Conservation (phyloP, 1,140 invertebrate species). For the Dermatophagoides farinae region DNA sequence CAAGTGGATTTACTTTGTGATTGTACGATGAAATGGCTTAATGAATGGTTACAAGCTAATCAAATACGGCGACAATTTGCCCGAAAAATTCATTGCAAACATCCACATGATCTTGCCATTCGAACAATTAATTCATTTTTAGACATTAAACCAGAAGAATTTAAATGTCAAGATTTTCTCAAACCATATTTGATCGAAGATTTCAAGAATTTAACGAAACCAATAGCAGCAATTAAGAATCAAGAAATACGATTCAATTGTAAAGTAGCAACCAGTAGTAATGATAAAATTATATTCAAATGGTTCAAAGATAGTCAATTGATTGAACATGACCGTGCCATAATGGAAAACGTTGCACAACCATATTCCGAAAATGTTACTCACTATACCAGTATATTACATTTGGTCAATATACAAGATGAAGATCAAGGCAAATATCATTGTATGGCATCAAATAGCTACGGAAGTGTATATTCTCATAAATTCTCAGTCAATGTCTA, state of each 20-base stretch:
- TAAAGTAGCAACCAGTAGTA: slow-evolving; percentile 40
- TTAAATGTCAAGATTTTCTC: slow-evolving; percentile 54
- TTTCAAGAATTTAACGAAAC: slow-evolving; percentile 23
- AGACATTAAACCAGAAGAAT: slow-evolving; percentile 42
- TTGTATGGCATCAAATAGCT: slow-evolving; percentile 70
- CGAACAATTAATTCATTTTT: slow-evolving; percentile 38
- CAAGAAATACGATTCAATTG: slow-evolving; percentile 58
- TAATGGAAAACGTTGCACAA: slow-evolving; percentile 21
- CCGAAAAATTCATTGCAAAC: slow-evolving; percentile 41
- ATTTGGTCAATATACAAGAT: slow-evolving; percentile 47
- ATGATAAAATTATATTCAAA: slow-evolving; percentile 42
- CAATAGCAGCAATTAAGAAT: slow-evolving; percentile 56
- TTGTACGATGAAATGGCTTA: slow-evolving; percentile 56
- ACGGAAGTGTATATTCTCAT: slow-evolving; percentile 66
- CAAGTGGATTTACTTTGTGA: slow-evolving; percentile 57
- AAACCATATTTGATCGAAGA: slow-evolving; percentile 62
- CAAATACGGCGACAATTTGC: slow-evolving; percentile 27
- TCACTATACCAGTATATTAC: slow-evolving; percentile 39
- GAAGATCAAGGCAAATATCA: slow-evolving; percentile 68
- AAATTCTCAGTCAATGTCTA: slow-evolving; percentile 65
- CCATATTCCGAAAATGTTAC: slow-evolving; percentile 19
- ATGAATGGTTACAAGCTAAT: slow-evolving; percentile 39
- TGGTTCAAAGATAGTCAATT: slow-evolving; percentile 78
- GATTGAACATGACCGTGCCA: background rate
- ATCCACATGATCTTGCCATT: slow-evolving; percentile 49